Evolutionary conservation across 2,888 invertebrate genomes (phyloP), one percentile per base, ranked within the genome.

Genomic region (Arge pagana): DNA sequence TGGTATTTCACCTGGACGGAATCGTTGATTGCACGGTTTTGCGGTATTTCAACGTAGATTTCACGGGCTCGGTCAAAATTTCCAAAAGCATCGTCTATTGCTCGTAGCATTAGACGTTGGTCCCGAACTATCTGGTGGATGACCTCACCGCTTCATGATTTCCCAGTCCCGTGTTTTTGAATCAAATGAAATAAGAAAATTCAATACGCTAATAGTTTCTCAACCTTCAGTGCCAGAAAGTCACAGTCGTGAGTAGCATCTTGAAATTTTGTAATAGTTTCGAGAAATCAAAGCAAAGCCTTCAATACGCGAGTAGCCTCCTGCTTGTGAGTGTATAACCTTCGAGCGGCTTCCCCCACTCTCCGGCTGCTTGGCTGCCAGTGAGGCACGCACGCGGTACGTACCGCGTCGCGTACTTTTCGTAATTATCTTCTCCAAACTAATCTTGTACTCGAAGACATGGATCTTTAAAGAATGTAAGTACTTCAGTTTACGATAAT

Each of bases 51-150:
- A 8, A 35, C 48, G 21, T 53, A 41, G 41, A 53, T 53, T 49
- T 36, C 42, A 19, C 53, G 49, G 26, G 49, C 53, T 49, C 53
- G 53, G 26, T 26, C 33, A 49, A 49, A 42, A 35, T 53, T 49
- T 21, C 42, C 49, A 26, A 49, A 49, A 49, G 42, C 53, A 8
- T 41, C 41, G 41, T 53, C 41, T 19, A 53, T 53, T 28, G 49
- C 49, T 26, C 41, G 49, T 49, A 53, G 49, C 53, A 49, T 49
- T 28, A 53, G 18, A 23, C 53, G 49, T 42, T 49, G 28, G 35
- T 53, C 49, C 23, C 53, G 49, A 49, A n/a, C 49, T 49, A 49
- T 49, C 53, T 42, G 35, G 49, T 30, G 13, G 19, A 48, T 18
- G 40, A 41, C 49, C 41, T 10, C 36, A 49, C 24, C 33, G 48